Base-by-base conservation (phyloP, 2,113 vertebrate species). In the Kryptolebias marmoratus region DNA sequence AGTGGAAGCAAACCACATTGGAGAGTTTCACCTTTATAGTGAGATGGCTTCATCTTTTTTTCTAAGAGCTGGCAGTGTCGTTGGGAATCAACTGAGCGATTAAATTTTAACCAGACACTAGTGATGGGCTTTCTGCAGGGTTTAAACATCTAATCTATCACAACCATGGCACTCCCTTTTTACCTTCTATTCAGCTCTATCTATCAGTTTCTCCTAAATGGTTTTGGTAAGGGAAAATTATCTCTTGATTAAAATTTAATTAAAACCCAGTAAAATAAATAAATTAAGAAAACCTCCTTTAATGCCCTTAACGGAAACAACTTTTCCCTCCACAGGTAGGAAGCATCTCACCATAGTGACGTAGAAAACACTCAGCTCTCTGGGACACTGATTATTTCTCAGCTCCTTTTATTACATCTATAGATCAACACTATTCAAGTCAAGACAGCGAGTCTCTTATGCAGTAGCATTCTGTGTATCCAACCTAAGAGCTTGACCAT, bases 231-330 rank as follows among this genome's bases (percentile, higher is more conserved):
- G 69, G 79, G 72, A 75, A 90, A 91, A 92, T 90, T 85, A 93
- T 88, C 84, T 89, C 71, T 85, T 91, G 92, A 94, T 94, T 94
- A 92, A 94, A 93, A 91, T 94, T 87, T 91, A 93, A 94, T 94
- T 92, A 91, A 88, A 90, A 91, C 81, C 80, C 68, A 89, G 92
- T 91, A 92, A 86, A 80, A 42, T 42, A 36, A 36, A 36, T 36
- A 36, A 36, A 36, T 36, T 8, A 83, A 77, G 81, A 85, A 82
- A 78, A 28, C 71, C 64, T 65, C 64, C 81, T 73, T 71, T 73
- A 78, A 36, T 82, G 84, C 86, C 81, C 80, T 90, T 75, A 88
- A 82, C 73, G 81, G 84, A 86, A 88, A 77, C 71, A 85, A 78
- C 73, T 79, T 84, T 64, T 58, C 77, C 70, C 56, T 85, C 39